Evolutionary conservation across 2,888 invertebrate species (phyloP).

Genomic region (Dicranocentrus wangi): DNA sequence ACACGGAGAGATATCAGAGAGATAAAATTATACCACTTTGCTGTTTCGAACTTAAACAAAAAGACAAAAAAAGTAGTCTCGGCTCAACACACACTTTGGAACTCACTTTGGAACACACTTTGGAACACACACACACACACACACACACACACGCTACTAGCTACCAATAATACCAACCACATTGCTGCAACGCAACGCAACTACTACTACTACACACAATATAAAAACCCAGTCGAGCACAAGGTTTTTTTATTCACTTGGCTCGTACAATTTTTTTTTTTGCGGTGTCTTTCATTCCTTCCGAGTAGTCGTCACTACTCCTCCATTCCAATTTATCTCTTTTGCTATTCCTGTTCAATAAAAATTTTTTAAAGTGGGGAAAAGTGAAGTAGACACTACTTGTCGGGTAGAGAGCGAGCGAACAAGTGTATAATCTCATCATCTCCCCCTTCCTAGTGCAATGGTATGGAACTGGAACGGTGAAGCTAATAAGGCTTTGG

Average conservation of each 20-base stretch:
- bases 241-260: constrained; percentile 37
- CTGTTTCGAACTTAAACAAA: background rate
- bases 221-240: constrained; percentile 56
- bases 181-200: too few species aligned
- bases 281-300: constrained; percentile 56
- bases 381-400: background rate
- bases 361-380: background rate
- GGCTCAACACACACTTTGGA: background rate
- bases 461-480: constrained; percentile 58
- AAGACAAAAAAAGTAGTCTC: too few species aligned
- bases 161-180: too few species aligned
- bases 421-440: constrained; percentile 40
- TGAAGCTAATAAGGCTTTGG: too few species aligned
- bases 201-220: too few species aligned
- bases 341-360: constrained; percentile 36
- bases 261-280: constrained; percentile 46
- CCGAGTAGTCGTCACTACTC: constrained; percentile 41
- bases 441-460: constrained; percentile 6
- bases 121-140: constrained; percentile 3
- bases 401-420: constrained; percentile 2
- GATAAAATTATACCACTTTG: constrained; percentile 43
- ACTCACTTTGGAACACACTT: too few species aligned
- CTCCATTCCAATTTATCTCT: constrained; percentile 62
- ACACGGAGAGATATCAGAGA: constrained; percentile 38
- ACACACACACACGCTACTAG: too few species aligned